A percentile compares a stretch with the other conserved stretches of the same genome.
phyloP scores from a whole-genome alignment of 2,797 vertebrate species.

The Schizopygopsis malacanthus region DNA sequence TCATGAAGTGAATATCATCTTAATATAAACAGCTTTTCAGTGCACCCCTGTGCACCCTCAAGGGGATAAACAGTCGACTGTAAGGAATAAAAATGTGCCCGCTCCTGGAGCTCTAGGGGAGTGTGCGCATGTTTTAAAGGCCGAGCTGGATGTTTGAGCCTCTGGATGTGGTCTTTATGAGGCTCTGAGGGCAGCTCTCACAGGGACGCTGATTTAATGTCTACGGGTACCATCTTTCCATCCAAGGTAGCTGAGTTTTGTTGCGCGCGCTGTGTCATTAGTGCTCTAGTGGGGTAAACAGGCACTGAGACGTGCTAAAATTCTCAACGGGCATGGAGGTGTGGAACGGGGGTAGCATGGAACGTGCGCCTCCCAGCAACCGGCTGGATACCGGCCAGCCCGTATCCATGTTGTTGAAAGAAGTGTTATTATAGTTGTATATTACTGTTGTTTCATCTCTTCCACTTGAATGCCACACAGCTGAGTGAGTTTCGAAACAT shows the following conservation, averaged over 20 bases:
- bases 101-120: slow-evolving; percentile 3
- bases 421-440: slow-evolving; percentile 42
- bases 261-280: slow-evolving; percentile 63
- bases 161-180: slow-evolving; percentile 46
- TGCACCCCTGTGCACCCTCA: slow-evolving; percentile 1
- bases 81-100: slow-evolving; percentile 25
- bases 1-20: neutral
- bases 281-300: slow-evolving; percentile 70
- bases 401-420: slow-evolving; percentile 63
- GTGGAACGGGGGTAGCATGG: slow-evolving; percentile 7
- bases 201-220: slow-evolving; percentile 31
- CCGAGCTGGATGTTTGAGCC: slow-evolving; percentile 19
- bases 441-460: slow-evolving; percentile 40
- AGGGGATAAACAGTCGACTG: slow-evolving; percentile 17
- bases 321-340: slow-evolving; percentile 64
- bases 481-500: slow-evolving; percentile 1
- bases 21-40: slow-evolving; percentile 12
- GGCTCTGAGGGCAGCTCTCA: slow-evolving; percentile 35
- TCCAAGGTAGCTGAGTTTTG: slow-evolving; percentile 37
- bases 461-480: slow-evolving; percentile 15
- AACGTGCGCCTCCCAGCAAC: slow-evolving; percentile 34
- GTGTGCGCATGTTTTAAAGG: slow-evolving; percentile 26
- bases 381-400: slow-evolving; percentile 50
- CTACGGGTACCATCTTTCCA: slow-evolving; percentile 60
- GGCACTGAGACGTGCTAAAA: slow-evolving; percentile 67